phyloP scores from a whole-genome alignment of 2,797 vertebrate genomes.

The Eupleurogrammus muticus region DNA sequence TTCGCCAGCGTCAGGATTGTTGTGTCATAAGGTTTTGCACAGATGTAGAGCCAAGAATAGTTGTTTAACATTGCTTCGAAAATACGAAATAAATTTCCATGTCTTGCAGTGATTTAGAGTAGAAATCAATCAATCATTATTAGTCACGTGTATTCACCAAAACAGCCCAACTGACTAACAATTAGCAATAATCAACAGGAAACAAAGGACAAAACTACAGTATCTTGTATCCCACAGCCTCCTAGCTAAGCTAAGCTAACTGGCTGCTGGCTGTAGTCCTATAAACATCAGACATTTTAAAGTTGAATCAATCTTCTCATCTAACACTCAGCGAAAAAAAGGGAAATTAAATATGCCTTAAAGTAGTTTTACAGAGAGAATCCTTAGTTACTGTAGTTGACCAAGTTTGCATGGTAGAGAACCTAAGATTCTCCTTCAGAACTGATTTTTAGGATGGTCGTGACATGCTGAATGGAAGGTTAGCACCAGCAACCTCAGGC shows the following conservation, averaged over 20 bases:
- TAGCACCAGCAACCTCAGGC: not conserved
- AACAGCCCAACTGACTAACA: too few relatives aligned
- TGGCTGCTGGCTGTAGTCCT: too few relatives aligned
- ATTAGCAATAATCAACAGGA: too few relatives aligned
- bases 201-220: too few relatives aligned
- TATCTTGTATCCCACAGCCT: too few relatives aligned
- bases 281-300: too few relatives aligned
- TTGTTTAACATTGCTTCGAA: not conserved
- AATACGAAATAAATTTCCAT: not conserved
- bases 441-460: not conserved
- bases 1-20: conserved; percentile 10
- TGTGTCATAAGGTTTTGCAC: not conserved
- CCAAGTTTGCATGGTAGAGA: not conserved
- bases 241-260: conserved; percentile 2
- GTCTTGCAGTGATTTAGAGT: too few relatives aligned
- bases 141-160: too few relatives aligned
- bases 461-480: not conserved
- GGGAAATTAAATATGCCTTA: not conserved
- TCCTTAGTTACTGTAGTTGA: not conserved
- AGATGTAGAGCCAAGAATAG: not conserved
- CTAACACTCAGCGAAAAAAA: not conserved
- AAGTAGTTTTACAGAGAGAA: not conserved
- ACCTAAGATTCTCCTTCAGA: not conserved
- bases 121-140: not conserved
- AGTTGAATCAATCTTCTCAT: not conserved